Evolutionary conservation across 92 coral and sea anemone species (phyloP).

Genomic region (Pocillopora grandis): DNA sequence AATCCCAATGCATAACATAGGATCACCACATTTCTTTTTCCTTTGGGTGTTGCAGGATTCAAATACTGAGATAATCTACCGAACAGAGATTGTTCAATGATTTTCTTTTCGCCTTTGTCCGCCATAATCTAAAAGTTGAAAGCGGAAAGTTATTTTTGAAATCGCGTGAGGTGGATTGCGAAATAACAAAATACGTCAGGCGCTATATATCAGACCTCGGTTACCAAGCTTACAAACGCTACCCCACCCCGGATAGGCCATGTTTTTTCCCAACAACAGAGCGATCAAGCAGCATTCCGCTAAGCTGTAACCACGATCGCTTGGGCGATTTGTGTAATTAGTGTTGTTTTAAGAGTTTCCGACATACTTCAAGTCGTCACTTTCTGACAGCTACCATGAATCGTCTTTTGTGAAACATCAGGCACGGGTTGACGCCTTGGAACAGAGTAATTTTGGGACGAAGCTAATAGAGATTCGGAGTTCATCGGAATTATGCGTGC

Average conservation of each 20-base stretch:
- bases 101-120: conserved; percentile 18
- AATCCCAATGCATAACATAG: conserved; percentile 66
- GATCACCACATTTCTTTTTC: conserved; percentile 73
- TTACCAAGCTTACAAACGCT: conserved; percentile 2
- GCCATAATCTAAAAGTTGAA: conserved; percentile 2
- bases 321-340: not conserved
- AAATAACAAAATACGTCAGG: conserved; percentile 28
- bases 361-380: conserved; percentile 27
- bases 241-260: conserved; percentile 8
- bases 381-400: conserved; percentile 41
- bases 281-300: conserved; percentile 3
- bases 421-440: conserved; percentile 20
- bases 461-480: not conserved
- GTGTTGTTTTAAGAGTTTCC: conserved; percentile 19
- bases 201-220: not conserved
- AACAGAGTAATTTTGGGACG: not conserved
- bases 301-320: not conserved
- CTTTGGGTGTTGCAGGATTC: conserved; percentile 64
- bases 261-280: conserved; percentile 10
- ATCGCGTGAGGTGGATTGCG: not conserved
- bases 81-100: conserved; percentile 31
- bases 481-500: not conserved
- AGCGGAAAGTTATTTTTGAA: not conserved
- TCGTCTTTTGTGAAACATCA: conserved; percentile 20
- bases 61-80: conserved; percentile 52